A percentile compares a stretch with the other conserved stretches of the same genome.
These are phyloP conservation scores for Poeciliopsis gracilis DNA, from an alignment of 2,797 vertebrate genomes.

Conservation along the genomic window DNA sequence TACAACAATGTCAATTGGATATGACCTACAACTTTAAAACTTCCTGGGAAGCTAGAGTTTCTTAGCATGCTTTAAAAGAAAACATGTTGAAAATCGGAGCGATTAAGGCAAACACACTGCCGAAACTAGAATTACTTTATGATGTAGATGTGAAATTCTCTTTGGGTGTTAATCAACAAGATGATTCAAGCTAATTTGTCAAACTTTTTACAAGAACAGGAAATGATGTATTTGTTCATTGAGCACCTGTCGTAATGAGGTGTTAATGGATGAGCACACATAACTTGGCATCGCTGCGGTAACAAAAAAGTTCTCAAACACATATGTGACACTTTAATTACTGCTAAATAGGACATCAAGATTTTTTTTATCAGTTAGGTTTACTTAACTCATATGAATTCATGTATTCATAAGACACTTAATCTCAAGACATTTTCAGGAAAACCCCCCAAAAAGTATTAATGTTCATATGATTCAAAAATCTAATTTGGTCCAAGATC, in stretches of 20 bases:
- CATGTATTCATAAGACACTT: neutral
- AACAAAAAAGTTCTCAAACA: neutral
- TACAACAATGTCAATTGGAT: constrained; percentile 28
- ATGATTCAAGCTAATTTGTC: neutral
- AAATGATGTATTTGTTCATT: neutral
- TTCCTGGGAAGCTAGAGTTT: constrained; percentile 13
- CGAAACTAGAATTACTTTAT: neutral
- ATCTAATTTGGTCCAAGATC: neutral
- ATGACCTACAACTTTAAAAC: neutral
- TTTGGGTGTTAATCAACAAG: neutral
- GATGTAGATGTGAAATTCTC: neutral
- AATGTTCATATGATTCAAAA: neutral
- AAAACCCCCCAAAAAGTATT: neutral
- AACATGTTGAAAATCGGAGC: neutral
- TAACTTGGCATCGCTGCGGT: neutral
- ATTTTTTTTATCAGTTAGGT: no score
- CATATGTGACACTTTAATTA: neutral
- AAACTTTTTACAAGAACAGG: neutral
- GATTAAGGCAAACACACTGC: neutral
- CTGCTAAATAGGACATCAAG: neutral
- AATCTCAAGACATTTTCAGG: neutral
- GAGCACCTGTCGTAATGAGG: neutral
- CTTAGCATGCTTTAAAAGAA: neutral
- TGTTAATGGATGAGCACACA: neutral
- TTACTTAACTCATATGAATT: no score